Evolutionary conservation across 64 coral and sea anemone species (phyloP), one percentile per base, ranked within the genome.

Genomic region (Stichodactyla helianthus): DNA sequence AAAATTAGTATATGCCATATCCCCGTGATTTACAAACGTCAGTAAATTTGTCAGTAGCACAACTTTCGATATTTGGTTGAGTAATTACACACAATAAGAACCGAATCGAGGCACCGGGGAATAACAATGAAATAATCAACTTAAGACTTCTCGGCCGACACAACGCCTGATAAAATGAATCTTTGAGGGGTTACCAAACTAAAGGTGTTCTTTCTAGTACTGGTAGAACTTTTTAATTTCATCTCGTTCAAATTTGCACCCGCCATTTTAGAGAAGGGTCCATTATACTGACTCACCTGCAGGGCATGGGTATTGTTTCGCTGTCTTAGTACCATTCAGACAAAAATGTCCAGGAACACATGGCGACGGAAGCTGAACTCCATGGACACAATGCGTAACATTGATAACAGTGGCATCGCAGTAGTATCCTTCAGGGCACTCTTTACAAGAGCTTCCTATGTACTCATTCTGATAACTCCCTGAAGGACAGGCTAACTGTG

Each of bases 351-450:
- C 97, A 11, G 54, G 62, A 6, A 92, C 79, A 84, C 97, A 99
- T 2, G 97, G 88, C 13, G 82, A 64, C 1, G 97, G 97, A 23
- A 99, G 89, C 77, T 99, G 97, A 19, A 95, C 93, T 8, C 97
- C 93, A 93, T 99, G 90, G 5, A 82, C 86, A 93, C 97, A 99
- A 22, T 99, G 88, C 52, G 90, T 99, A 10, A 57, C 90, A 87
- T 99, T 99, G 44, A 99, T 82, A 44, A 99, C 68, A 6, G 97
- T 90, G 22, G 88, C 89, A 99, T 99, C 97, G 74, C 97, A 99
- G 63, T 70, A 99, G 60, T 87, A 99, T 14, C 97, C 97, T 52
- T 92, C 93, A 13, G 88, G 97, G 55, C 97, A 99, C 2, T 51
- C 52, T 59, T 99, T 99, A 87, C 97, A 99, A n/a, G 52, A 62